Conservation (phyloP, 35 echinoderm and acorn worm species). For the Holothuria glaberrima region DNA sequence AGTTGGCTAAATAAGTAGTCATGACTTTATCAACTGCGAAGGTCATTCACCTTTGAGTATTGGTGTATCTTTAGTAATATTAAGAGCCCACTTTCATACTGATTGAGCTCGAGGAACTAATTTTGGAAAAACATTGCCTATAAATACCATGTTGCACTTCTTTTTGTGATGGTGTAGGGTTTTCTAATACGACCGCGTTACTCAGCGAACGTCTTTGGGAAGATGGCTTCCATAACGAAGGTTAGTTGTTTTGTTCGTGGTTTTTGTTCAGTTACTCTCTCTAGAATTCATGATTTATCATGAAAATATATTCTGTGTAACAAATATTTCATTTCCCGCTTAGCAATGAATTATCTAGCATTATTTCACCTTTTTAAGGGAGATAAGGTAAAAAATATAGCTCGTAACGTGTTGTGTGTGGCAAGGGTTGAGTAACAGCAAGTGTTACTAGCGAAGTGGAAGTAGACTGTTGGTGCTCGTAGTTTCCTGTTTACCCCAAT, state of each 20-base stretch:
- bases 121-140: too few species aligned
- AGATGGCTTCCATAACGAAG: slow-evolving; percentile 42
- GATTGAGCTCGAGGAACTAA: too few species aligned
- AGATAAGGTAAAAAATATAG: background rate
- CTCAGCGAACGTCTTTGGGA: slow-evolving; percentile 34
- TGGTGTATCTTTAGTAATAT: background rate
- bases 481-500: slow-evolving; percentile 29
- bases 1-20: too few species aligned
- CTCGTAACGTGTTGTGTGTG: slow-evolving; percentile 15
- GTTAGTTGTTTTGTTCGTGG: slow-evolving; percentile 26
- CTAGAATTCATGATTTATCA: background rate
- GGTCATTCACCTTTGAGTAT: slow-evolving; percentile 23
- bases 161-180: slow-evolving; percentile 1
- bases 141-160: background rate
- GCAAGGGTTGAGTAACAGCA: slow-evolving; percentile 39
- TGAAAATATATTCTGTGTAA: background rate
- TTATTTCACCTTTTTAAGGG: too few species aligned
- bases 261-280: background rate
- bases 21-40: background rate
- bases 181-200: slow-evolving; percentile 24
- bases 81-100: background rate
- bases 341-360: slow-evolving; percentile 20
- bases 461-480: background rate
- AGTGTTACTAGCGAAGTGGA: background rate
- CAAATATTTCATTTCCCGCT: too few species aligned